Base-by-base conservation (phyloP, 1,140 invertebrate genomes). In the Aphelenchoides besseyi region DNA sequence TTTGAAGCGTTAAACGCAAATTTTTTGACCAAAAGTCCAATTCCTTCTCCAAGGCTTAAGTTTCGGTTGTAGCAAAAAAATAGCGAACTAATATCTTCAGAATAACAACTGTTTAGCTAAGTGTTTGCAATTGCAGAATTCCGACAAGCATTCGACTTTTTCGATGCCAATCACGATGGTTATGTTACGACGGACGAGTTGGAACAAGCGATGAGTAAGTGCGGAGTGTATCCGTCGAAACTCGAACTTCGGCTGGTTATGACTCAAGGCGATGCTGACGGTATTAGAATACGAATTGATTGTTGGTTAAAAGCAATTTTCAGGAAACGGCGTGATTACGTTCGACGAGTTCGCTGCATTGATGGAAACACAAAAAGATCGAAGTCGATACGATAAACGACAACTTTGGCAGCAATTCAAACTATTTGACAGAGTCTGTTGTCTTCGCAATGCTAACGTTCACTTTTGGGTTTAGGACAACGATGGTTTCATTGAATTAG, bases 101-200 rank as follows among this genome's bases (percentile, higher is more conserved):
- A n/a, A n/a, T n/a, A n/a, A n/a, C n/a, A n/a, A n/a, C n/a, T n/a
- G n/a, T n/a, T n/a, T n/a, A n/a, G n/a, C n/a, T n/a, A n/a, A n/a
- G n/a, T n/a, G n/a, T n/a, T n/a, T n/a, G n/a, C n/a, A n/a, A n/a
- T n/a, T 79, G 55, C 37, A 83, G 82, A 83, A 69, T 83, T 77
- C 64, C 68, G 69, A 32, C 68, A 73, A 18, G 82, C 82, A 0
- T 83, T 83, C 68, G 69, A 62, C 32, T 83, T 84, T 41, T 83
- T 83, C 64, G 82, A 83, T 70, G 81, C 75, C 18, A 83, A 83
- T 69, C 78, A 84, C 30, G 82, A 83, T 63, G 82, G 82, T 9
- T 81, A 77, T 36, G 83, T 83, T 37, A 85, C 82, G 23, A 68
- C 71, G 1, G 64, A 79, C 12, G 82, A 83, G 37, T 63, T 83